phyloP scores from a whole-genome alignment of 2,113 vertebrate genomes.

The Aplodontia rufa region DNA sequence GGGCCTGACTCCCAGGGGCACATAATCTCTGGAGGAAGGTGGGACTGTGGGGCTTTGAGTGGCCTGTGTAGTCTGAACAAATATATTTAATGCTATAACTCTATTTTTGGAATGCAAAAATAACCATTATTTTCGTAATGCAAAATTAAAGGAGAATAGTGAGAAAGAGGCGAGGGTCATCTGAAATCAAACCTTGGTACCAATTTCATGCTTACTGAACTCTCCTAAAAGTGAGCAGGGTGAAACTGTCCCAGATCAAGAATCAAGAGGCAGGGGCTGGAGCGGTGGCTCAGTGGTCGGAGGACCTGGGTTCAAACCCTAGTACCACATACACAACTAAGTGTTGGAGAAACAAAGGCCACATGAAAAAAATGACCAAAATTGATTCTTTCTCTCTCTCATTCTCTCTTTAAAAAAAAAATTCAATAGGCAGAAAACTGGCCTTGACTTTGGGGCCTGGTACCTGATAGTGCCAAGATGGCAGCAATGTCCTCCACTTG shows the following conservation, averaged over 20 bases:
- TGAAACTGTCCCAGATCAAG: neutral
- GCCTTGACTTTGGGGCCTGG: neutral
- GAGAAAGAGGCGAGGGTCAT: neutral
- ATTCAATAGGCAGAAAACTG: neutral
- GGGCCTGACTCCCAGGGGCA: neutral
- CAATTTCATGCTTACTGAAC: neutral
- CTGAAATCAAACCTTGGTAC: neutral
- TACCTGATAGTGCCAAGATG: neutral
- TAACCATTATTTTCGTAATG: neutral
- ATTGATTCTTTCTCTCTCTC: too few species aligned
- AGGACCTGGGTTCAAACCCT: too few species aligned
- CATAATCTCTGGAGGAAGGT: neutral
- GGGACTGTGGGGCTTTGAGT: neutral
- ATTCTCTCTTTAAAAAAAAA: too few species aligned
- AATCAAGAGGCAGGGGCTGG: neutral
- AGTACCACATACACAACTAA: too few species aligned
- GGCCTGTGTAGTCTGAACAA: neutral
- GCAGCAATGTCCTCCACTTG: neutral
- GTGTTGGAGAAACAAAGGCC: too few species aligned
- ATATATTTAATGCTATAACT: neutral
- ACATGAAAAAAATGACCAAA: too few species aligned
- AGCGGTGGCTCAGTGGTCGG: too few species aligned
- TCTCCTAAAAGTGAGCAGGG: neutral
- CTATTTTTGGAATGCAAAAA: constrained; percentile 28
- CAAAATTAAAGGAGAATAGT: neutral